Conservation (phyloP, 2,797 vertebrate genomes). For the Pipistrellus pipistrellus region DNA sequence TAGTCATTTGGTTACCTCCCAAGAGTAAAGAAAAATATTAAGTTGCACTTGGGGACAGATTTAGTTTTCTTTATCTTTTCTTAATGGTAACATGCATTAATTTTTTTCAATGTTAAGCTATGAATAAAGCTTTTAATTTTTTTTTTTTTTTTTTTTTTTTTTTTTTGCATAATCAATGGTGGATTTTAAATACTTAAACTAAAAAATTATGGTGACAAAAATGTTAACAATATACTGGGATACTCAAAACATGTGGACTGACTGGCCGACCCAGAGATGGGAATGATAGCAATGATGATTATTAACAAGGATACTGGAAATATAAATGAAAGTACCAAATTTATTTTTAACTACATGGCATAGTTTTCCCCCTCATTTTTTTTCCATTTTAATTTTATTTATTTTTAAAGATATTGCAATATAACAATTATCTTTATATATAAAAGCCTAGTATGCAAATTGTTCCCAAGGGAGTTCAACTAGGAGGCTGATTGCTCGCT, state of each 20-base stretch:
- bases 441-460: too few species aligned
- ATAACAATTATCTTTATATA: not conserved
- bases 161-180: not conserved
- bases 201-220: not conserved
- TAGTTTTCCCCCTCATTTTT: not conserved
- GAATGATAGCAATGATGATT: not conserved
- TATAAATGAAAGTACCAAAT: not conserved
- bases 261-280: not conserved
- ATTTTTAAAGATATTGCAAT: slow-evolving; percentile 8
- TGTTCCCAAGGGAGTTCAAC: too few species aligned
- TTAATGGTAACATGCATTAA: not conserved
- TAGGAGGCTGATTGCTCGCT: too few species aligned
- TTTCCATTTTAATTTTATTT: not conserved
- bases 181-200: slow-evolving; percentile 34
- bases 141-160: not conserved
- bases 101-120: not conserved
- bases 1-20: not conserved
- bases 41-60: not conserved
- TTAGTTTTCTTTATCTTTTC: not conserved
- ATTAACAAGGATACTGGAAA: not conserved
- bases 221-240: not conserved
- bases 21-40: not conserved
- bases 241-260: not conserved
- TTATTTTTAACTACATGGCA: slow-evolving; percentile 8
- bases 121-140: slow-evolving; percentile 19